phyloP scores from a whole-genome alignment of 1,140 invertebrate species.

The Calephelis virginiensis region DNA sequence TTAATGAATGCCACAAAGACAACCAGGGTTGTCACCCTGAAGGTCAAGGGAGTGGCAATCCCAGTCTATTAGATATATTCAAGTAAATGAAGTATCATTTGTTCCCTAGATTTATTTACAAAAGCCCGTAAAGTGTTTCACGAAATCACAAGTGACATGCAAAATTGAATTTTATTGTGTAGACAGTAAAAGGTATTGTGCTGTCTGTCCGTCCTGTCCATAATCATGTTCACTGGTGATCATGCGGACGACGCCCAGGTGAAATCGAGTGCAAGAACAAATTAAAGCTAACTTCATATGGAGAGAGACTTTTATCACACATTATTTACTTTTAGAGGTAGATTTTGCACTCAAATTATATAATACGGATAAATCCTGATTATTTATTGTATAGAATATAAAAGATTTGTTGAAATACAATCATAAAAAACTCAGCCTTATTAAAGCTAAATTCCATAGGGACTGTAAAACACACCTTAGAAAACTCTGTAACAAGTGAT shows the following conservation, averaged over 20 bases:
- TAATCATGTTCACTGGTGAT: slow-evolving; percentile 28
- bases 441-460: no score
- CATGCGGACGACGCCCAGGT: slow-evolving; percentile 28
- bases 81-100: slow-evolving; percentile 3
- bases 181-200: slow-evolving; percentile 7
- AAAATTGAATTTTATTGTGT: slow-evolving; percentile 23
- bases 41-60: no score
- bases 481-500: no score
- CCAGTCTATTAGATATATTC: slow-evolving; percentile 4
- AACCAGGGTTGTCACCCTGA: no score
- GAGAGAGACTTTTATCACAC: slow-evolving; percentile 17
- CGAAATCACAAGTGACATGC: neutral
- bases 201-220: neutral
- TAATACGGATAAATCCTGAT: no score
- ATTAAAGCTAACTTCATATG: slow-evolving; percentile 23
- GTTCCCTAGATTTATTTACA: slow-evolving; percentile 13
- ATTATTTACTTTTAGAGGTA: no score
- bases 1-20: no score
- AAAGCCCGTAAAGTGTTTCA: slow-evolving; percentile 7
- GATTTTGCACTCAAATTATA: no score
- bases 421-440: no score
- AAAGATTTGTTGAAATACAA: no score
- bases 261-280: slow-evolving; percentile 31
- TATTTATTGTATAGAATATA: no score
- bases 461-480: no score